phyloP scores from a whole-genome alignment of 2,888 invertebrate genomes.

The Alloplasta piceator region DNA sequence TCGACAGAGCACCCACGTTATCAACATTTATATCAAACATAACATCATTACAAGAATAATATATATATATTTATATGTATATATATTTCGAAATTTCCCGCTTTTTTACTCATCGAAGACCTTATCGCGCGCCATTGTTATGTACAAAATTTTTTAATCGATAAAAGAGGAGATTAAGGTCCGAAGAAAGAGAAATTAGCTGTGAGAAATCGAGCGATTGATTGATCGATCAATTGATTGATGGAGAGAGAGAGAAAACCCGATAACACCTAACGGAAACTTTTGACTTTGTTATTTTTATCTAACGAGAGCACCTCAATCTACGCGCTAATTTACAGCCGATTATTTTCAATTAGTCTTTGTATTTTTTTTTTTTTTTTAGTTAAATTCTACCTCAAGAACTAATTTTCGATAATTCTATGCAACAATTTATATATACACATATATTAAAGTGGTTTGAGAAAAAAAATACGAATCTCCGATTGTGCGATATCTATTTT shows the following conservation, averaged over 20 bases:
- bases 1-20: conserved; percentile 62
- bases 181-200: not conserved
- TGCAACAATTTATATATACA: not conserved
- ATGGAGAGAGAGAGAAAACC: conserved; percentile 36
- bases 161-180: not conserved
- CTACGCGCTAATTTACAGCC: conserved; percentile 53
- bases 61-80: conserved; percentile 35
- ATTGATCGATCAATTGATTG: not conserved
- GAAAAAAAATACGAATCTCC: no score
- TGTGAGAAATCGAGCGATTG: not conserved
- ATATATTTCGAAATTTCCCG: conserved; percentile 1
- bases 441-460: not conserved
- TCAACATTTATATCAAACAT: conserved; percentile 61
- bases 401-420: conserved; percentile 12
- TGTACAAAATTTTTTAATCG: conserved; percentile 57
- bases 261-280: conserved; percentile 15
- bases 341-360: conserved; percentile 2
- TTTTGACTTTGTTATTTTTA: conserved; percentile 34
- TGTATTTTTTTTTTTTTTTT: conserved; percentile 8
- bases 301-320: conserved; percentile 48
- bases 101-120: conserved; percentile 20
- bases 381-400: conserved; percentile 23
- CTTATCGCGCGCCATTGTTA: conserved; percentile 54
- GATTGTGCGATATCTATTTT: no score
- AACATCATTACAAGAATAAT: conserved; percentile 63